A percentile compares a stretch with the other conserved stretches of the same genome.
Conservation (phyloP, 2,113 vertebrate species). For the Gobius niger region DNA sequence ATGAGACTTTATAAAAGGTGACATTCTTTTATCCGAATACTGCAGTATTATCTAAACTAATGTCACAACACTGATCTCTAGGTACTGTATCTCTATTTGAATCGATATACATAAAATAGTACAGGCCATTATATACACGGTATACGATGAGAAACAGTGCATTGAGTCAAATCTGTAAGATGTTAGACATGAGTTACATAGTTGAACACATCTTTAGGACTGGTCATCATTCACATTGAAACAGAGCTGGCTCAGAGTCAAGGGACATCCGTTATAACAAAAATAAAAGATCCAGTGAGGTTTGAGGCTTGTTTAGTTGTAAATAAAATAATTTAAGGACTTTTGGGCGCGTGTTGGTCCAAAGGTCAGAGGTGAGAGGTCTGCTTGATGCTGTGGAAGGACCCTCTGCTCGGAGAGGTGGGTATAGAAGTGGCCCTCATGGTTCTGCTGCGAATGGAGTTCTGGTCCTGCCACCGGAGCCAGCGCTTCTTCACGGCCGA, state of each 20-base stretch:
- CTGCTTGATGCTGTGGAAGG: constrained; percentile 61
- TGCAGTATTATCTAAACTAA: neutral
- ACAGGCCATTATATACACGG: neutral
- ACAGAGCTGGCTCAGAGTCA: neutral
- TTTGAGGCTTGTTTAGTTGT: neutral
- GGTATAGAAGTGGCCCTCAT: constrained; percentile 44
- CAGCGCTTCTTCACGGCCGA: constrained; percentile 49
- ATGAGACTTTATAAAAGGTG: neutral
- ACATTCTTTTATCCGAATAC: neutral
- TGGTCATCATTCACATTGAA: neutral
- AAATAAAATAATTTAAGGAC: neutral
- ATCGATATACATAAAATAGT: neutral
- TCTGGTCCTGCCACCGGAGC: constrained; percentile 55
- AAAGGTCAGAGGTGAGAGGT: constrained; percentile 42
- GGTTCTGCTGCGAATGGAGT: constrained; percentile 44
- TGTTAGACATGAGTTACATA: neutral
- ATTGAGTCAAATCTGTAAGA: neutral
- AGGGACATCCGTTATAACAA: neutral
- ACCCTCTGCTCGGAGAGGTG: constrained; percentile 47
- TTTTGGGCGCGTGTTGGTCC: neutral
- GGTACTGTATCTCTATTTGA: neutral
- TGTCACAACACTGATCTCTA: neutral
- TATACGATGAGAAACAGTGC: neutral
- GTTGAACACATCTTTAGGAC: neutral
- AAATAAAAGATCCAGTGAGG: neutral